Base-by-base conservation (phyloP, 2,797 vertebrate species). In the Cephalopachus bancanus region DNA sequence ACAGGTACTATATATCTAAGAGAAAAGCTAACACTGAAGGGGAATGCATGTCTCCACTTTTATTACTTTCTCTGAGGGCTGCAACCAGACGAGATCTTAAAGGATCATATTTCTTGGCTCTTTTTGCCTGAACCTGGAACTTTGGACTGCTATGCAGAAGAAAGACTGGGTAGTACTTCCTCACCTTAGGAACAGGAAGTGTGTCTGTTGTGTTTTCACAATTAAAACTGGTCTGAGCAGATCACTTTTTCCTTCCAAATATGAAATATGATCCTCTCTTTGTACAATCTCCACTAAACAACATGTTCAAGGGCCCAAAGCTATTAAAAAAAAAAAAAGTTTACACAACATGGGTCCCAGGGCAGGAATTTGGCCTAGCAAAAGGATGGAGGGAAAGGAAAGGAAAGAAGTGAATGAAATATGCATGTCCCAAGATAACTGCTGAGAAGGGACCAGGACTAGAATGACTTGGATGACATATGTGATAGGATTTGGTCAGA, bases 61-160 rank as follows among this genome's bases (percentile, higher is more conserved):
- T 91, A 87, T 59, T 95, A 79, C 86, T 92, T 96, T 84, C 84
- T 96, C 79, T 81, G 44, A 20, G 72, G 86, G 79, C 60, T 90
- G 93, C 79, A 71, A 90, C 71, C 83, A 57, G 76, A 72, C 62
- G 85, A 84, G 62, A 89, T 24, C 71, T 94, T 79, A 84, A 89
- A 96, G 62, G 89, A 60, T 87, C 96, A 83, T 60, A 71, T 64
- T 83, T 80, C 53, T 67, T 6, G 3, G 22, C 65, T 83, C 78
- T 86, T 91, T 96, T 75, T 72, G n/a, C 83, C 94, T 65, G 12
- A 79, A 64, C 84, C 55, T 49, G 59, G 78, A 89, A 67, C 3
- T 60, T 89, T 60, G 80, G 84, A 79, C 53, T 53, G 72, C 51
- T 53, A 20, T 22, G 6, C 2, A 19, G 88, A 72, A 84, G 71